Conservation (phyloP, 2,888 invertebrate genomes). For the Crematogaster levior region DNA sequence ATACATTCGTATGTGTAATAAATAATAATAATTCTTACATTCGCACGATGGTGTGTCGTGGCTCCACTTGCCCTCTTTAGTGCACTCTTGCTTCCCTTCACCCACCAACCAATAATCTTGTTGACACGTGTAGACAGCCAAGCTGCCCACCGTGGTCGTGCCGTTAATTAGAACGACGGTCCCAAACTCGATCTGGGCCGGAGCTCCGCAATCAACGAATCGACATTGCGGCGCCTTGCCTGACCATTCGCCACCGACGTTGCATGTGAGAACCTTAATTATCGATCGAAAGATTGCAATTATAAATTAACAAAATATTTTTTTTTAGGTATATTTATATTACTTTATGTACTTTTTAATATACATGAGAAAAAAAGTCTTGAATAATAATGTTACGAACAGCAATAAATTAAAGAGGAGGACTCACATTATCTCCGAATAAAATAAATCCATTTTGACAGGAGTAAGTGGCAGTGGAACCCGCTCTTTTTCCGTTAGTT, state of each 20-base stretch:
- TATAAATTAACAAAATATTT: slow-evolving; percentile 4
- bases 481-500: slow-evolving; percentile 91
- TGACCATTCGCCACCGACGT: slow-evolving; percentile 95
- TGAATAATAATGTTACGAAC: neutral
- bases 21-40: slow-evolving; percentile 86
- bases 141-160: slow-evolving; percentile 93
- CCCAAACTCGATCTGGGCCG: slow-evolving; percentile 92
- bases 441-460: slow-evolving; percentile 95
- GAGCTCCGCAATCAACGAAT: slow-evolving; percentile 95
- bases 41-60: slow-evolving; percentile 95
- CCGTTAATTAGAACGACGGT: slow-evolving; percentile 91
- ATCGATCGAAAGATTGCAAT: neutral
- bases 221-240: slow-evolving; percentile 93
- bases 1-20: neutral
- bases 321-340: neutral
- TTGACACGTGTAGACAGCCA: slow-evolving; percentile 93
- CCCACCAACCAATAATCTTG: slow-evolving; percentile 94
- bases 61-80: slow-evolving; percentile 95
- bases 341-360: neutral
- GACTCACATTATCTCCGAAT: slow-evolving; percentile 92
- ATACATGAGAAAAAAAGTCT: neutral
- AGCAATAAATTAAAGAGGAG: neutral
- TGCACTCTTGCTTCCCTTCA: slow-evolving; percentile 90
- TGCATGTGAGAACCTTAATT: slow-evolving; percentile 91
- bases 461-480: slow-evolving; percentile 92